A percentile compares a stretch with the other conserved stretches of the same genome.
Conservation (phyloP, 2,113 vertebrate genomes). For the Cyprinodon brontotheroides region DNA sequence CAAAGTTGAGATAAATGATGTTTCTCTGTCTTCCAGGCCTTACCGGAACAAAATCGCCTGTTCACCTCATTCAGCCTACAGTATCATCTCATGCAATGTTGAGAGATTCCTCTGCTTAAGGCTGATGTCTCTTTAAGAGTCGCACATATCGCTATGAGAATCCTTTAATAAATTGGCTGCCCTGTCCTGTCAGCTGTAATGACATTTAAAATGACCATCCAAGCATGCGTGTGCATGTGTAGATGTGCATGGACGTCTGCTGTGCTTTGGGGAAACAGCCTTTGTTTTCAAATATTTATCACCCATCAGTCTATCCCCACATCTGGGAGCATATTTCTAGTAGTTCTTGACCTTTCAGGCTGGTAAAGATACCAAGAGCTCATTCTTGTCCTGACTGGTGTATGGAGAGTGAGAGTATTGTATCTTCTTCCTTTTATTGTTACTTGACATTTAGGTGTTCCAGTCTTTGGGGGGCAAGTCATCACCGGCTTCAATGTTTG, state of each 20-base stretch:
- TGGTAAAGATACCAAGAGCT: conserved; percentile 47
- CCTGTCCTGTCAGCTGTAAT: conserved; percentile 57
- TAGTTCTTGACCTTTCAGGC: conserved; percentile 72
- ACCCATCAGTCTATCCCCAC: conserved; percentile 48
- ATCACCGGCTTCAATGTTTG: conserved; percentile 24
- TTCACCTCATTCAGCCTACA: background rate
- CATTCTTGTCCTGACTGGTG: conserved; percentile 66
- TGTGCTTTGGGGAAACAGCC: conserved; percentile 19
- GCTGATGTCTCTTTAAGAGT: conserved; percentile 43
- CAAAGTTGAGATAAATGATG: background rate
- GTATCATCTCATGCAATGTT: background rate
- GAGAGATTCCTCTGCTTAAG: conserved; percentile 14
- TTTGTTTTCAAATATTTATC: conserved; percentile 69
- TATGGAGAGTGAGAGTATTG: conserved; percentile 36
- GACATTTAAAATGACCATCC: conserved; percentile 47
- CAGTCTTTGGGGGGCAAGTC: conserved; percentile 45
- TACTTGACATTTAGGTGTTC: conserved; percentile 72
- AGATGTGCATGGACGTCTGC: conserved; percentile 1
- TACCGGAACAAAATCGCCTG: background rate
- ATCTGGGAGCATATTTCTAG: conserved; percentile 58
- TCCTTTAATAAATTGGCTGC: conserved; percentile 59
- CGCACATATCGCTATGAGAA: conserved; percentile 50
- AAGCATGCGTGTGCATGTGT: background rate
- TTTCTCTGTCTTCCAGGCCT: background rate
- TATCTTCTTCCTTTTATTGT: conserved; percentile 63